Evolutionary conservation across 2,113 vertebrate species (phyloP), one percentile per base, ranked within the genome.

Genomic region (Gulo gulo): DNA sequence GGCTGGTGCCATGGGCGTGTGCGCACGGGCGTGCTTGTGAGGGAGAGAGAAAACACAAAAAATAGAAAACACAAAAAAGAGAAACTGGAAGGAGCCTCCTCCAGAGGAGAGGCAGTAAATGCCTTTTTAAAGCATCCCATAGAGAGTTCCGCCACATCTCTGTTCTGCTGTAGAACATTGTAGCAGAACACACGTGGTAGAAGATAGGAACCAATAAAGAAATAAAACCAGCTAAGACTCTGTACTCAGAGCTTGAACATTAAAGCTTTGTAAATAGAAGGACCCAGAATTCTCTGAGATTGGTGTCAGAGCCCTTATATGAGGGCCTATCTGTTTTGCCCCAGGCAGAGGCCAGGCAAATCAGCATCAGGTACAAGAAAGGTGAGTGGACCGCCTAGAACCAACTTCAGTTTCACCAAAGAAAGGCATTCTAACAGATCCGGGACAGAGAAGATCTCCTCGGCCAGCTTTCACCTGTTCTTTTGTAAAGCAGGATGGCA

Each of bases 21-120:
- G 9, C 21, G 7, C 63, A 0, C 10, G 7, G 1, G 6, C n/a
- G 42, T 36, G 1, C 39, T n/a, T 20, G 45, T 14, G 82, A 16
- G 12, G 42, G 95, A n/a, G 15, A 29, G 24, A 26, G 24, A 59
- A 57, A 21, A 29, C 63, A 34, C 13, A 55, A 52, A 86, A 81
- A 73, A 67, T 23, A 39, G 29, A 15, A 42, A 1, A 7, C 7
- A 16, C 9, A 29, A 7, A 36, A 11, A 74, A 59, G 16, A 71
- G 36, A 67, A 87, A 67, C 24, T 36, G 4, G 36, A 45, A 36
- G 47, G 34, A 24, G 20, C 18, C 13, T 59, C 63, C 36, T 50
- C 14, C 2, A 6, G 36, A 29, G 42, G 74, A 92, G 52, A 91
- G n/a, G 31, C n/a, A 76, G 36, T 4, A 45, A 16, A 36, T 6